Base-by-base conservation (phyloP, 2,888 invertebrate genomes). In the Ligdia adustata region DNA sequence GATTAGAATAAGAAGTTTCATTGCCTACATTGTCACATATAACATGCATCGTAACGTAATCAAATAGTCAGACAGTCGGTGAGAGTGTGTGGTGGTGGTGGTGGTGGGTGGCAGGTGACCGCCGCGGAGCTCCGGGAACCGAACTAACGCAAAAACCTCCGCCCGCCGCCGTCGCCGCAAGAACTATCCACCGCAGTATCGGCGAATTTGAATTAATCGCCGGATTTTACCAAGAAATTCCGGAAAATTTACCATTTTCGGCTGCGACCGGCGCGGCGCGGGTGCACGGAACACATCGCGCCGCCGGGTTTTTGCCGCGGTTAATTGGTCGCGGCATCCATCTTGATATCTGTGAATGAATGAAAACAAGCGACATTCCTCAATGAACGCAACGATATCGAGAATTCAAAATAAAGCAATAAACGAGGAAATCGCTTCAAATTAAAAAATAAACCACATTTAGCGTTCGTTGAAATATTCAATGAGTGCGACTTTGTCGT, bases 161-260 rank as follows among this genome's bases (percentile, higher is more conserved):
- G 52, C 60, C n/a, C n/a, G n/a, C n/a, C n/a, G n/a, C n/a, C 57
- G 58, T 51, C 48, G 42, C 16, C 40, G 28, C 60, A 66, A 65
- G 59, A 64, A 51, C 48, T 31, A 52, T n/a, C 42, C 46, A 43
- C 49, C 42, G 42, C 52, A 56, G 54, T 48, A 48, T 55, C 55
- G 52, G 32, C 53, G 41, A 49, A 58, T 62, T 60, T 57, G 53
- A 58, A 55, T 54, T 37, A 52, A 44, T 51, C 37, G 37, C 43
- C 31, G 34, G 13, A 39, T 56, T 55, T 55, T 67, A 64, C 69
- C 52, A 45, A 53, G 62, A 62, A 66, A 56, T 52, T 51, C 40
- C 44, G 51, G 55, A 60, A 61, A 60, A 71, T 68, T 64, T 60
- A 57, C 62, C 61, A 64, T 63, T 62, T 61, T 33, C 31, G 58